A percentile compares a stretch with the other conserved stretches of the same genome.
phyloP scores from a whole-genome alignment of 2,113 vertebrate species.

The Sminthopsis crassicaudata region DNA sequence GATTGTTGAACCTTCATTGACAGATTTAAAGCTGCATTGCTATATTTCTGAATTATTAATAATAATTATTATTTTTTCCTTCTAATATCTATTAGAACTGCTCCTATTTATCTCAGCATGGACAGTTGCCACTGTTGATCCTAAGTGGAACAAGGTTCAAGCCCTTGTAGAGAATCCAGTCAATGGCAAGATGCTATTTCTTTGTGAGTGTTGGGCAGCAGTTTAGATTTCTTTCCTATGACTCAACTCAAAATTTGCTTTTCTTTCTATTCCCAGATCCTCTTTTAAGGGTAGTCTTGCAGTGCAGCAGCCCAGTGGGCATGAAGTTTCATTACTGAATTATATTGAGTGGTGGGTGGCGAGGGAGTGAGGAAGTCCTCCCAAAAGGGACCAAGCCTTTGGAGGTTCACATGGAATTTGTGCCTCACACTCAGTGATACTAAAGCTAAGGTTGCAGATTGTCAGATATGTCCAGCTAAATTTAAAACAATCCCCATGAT shows the following conservation, averaged over 20 bases:
- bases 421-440: not conserved
- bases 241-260: slow-evolving; percentile 16
- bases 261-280: slow-evolving; percentile 24
- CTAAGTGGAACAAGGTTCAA: not conserved
- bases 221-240: not conserved
- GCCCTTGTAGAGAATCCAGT: not conserved
- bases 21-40: rapidly evolving
- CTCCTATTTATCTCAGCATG: rapidly evolving
- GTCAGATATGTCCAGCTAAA: not conserved
- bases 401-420: not conserved
- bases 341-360: not conserved
- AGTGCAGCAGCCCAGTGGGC: not conserved
- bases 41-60: rapidly evolving
- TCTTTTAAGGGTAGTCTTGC: not conserved
- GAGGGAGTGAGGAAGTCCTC: not conserved
- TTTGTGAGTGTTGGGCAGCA: not conserved
- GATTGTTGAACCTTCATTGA: not conserved
- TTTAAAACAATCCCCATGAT: not conserved
- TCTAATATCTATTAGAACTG: not conserved
- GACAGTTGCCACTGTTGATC: not conserved
- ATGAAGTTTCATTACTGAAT: not conserved
- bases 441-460: not conserved
- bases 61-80: no score
- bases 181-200: not conserved
- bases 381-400: not conserved